Evolutionary conservation across 1,140 invertebrate species (phyloP).

Genomic region (Leptinotarsa lineolata): DNA sequence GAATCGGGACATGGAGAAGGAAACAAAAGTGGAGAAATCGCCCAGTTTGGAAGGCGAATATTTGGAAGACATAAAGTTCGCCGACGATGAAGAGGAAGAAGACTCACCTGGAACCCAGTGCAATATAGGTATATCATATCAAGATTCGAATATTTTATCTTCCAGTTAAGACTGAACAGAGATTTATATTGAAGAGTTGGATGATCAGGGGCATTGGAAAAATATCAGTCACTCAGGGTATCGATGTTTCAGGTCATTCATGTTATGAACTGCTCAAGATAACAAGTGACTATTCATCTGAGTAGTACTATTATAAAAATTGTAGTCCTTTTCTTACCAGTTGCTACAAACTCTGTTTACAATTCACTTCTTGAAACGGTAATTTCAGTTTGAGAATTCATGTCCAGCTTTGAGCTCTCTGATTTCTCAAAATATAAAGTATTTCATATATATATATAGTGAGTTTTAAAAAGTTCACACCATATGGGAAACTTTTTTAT

Average conservation of each 20-base stretch:
- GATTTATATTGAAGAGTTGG: slow-evolving; percentile 29
- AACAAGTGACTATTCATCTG: no score
- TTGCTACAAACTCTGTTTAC: no score
- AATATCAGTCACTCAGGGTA: slow-evolving; percentile 14
- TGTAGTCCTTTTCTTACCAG: no score
- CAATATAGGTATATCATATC: slow-evolving; percentile 49
- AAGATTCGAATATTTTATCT: slow-evolving; percentile 49
- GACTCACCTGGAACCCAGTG: slow-evolving; percentile 41
- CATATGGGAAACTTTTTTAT: no score
- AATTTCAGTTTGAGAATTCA: no score
- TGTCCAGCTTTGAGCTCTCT: no score
- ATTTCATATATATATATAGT: no score
- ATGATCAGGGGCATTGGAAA: slow-evolving; percentile 29
- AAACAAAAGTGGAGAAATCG: slow-evolving; percentile 58
- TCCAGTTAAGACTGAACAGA: slow-evolving; percentile 42
- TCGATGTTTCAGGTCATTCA: not conserved
- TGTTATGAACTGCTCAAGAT: not conserved
- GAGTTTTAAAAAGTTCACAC: no score
- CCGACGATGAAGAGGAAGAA: slow-evolving; percentile 57
- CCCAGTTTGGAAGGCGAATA: slow-evolving; percentile 53
- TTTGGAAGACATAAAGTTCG: slow-evolving; percentile 60
- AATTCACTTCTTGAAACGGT: no score
- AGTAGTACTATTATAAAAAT: no score
- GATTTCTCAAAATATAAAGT: no score
- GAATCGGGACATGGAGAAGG: slow-evolving; percentile 54